Evolutionary conservation across 2,888 invertebrate genomes (phyloP), one percentile per base, ranked within the genome.

Genomic region (Galerucella nymphaeae): DNA sequence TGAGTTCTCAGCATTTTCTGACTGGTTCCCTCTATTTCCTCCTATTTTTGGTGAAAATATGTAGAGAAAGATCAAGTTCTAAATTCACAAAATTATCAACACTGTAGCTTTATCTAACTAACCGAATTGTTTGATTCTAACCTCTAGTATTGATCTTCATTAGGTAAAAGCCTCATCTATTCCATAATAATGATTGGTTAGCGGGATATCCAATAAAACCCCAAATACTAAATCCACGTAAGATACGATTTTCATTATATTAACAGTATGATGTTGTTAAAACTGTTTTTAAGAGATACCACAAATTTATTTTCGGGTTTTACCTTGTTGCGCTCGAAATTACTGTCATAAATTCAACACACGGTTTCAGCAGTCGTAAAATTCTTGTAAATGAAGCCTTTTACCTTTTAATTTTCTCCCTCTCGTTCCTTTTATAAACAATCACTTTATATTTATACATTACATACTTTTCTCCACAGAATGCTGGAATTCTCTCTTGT

Each of bases 321-420:
- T 58, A 58, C 23, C n/a, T 58, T 10, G 6, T 6, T n/a, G 9
- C 30, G 14, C 8, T 11, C 30, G n/a, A 30, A 58, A 58, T 58
- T 58, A 58, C 23, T 23, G 58, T 30, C 58, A 23, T 58, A 58
- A 58, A 58, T 58, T 58, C 30, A 14, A 30, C 11, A 58, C 58
- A 58, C 58, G 13, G 23, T 58, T 20, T 58, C 58, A 30, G 23
- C 14, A 58, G 30, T 30, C 58, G 58, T 58, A 30, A 30, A 53
- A 30, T 58, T 23, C 58, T 58, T 58, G 23, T 58, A 58, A 58
- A 58, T 58, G 23, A 53, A 53, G 13, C 16, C n/a, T n/a, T 58
- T 14, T 14, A 58, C 11, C 5, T 58, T 58, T 58, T 30, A 58
- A 58, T 58, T 53, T 53, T 18, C 53, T 53, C 53, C 53, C 16